Percentiles rank a stretch among this genome's conserved stretches.
These are phyloP conservation scores for Cottoperca gobio DNA, from an alignment of 2,797 vertebrate genomes.

Conservation along the genomic window DNA sequence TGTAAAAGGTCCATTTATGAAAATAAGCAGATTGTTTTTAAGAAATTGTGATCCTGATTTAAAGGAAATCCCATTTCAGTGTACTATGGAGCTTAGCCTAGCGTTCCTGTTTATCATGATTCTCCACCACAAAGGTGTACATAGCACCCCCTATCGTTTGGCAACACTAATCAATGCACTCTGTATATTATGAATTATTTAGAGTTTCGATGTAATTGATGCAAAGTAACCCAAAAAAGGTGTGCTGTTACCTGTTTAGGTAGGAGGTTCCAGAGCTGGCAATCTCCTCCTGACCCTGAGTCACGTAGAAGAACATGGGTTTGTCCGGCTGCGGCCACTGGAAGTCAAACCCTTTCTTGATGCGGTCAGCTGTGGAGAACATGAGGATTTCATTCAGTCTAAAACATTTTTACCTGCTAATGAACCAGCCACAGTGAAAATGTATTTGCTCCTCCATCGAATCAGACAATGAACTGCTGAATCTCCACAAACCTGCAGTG, in stretches of 20 bases:
- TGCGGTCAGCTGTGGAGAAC: constrained; percentile 89
- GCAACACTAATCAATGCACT: not conserved
- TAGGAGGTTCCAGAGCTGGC: constrained; percentile 99
- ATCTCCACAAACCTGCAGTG: constrained; percentile 86
- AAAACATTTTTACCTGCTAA: not conserved
- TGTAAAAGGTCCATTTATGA: not conserved
- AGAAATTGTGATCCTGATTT: not conserved
- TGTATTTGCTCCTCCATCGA: not conserved
- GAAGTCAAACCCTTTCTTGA: constrained; percentile 99
- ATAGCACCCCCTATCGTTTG: not conserved
- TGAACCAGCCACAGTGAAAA: not conserved
- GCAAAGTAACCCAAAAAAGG: not conserved
- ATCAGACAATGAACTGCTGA: constrained; percentile 1
- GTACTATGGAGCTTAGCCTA: not conserved
- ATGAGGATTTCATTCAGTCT: not conserved
- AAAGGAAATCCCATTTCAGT: not conserved
- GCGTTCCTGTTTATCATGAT: not conserved
- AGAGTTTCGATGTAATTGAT: constrained; percentile 1
- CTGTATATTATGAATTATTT: not conserved
- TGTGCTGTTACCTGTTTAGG: constrained; percentile 92
- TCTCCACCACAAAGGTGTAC: not conserved
- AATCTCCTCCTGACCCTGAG: constrained; percentile 98
- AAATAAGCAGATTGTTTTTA: not conserved
- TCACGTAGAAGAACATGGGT: constrained; percentile 99
- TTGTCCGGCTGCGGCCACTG: constrained; percentile 99